Conservation (phyloP, 2,113 vertebrate species). For the Donacobius atricapilla region DNA sequence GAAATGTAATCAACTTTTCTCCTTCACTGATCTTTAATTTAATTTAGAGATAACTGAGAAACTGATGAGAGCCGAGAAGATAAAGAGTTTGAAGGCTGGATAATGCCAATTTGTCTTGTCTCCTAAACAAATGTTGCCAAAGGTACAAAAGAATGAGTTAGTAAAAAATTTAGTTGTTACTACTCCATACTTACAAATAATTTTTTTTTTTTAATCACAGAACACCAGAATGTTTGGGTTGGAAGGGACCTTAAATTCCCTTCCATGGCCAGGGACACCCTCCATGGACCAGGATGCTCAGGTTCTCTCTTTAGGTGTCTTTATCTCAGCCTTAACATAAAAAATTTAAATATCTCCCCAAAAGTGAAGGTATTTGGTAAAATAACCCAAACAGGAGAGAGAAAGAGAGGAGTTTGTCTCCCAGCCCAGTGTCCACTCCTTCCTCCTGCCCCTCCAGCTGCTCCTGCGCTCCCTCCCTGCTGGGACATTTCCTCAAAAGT, state of each 20-base stretch:
- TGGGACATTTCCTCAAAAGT: background rate
- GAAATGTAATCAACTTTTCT: conserved; percentile 28
- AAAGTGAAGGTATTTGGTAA: background rate
- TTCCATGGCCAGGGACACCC: background rate
- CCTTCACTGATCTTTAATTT: conserved; percentile 32
- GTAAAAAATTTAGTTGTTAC: background rate
- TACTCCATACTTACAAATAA: background rate
- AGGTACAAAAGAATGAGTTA: background rate
- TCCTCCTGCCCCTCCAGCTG: background rate
- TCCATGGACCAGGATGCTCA: background rate
- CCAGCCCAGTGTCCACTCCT: background rate
- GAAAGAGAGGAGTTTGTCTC: background rate
- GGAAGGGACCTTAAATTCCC: background rate
- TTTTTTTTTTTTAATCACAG: background rate
- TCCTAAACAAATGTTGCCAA: background rate
- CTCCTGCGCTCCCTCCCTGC: background rate
- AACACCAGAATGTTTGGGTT: background rate
- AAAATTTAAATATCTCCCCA: background rate
- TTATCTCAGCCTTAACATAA: background rate
- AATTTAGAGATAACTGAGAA: background rate
- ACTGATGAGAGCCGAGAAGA: background rate
- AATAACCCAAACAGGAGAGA: background rate
- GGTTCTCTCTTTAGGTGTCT: background rate
- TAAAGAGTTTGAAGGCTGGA: background rate
- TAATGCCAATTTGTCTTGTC: background rate